phyloP scores from a whole-genome alignment of 2,113 vertebrate genomes.

The crab-eating macaque (Macaca fascicularis) region DNA sequence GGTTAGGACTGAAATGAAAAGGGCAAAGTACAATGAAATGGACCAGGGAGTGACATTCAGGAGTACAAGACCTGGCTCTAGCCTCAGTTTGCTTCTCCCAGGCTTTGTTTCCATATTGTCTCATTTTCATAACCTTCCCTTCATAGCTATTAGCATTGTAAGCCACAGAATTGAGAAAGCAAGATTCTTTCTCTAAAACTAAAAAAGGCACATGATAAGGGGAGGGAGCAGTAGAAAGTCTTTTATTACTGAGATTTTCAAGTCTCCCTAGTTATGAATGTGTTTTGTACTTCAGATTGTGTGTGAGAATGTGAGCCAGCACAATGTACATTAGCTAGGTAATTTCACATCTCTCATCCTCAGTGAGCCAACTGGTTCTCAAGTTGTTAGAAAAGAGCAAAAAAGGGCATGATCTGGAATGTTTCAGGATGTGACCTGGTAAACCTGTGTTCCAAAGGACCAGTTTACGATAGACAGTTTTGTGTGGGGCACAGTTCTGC shows the following conservation, averaged over 20 bases:
- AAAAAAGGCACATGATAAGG: not conserved
- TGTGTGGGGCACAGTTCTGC: too few relatives aligned
- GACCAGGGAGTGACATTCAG: not conserved
- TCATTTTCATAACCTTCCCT: constrained; percentile 19
- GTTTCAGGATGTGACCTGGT: not conserved
- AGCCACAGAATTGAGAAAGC: not conserved
- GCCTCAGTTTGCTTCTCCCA: constrained; percentile 5
- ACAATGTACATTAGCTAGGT: rapidly evolving
- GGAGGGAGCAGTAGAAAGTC: rapidly evolving
- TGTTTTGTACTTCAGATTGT: not conserved
- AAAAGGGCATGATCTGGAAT: not conserved
- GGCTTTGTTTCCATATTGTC: not conserved
- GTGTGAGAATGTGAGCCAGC: not conserved
- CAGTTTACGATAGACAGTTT: not conserved
- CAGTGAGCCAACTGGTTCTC: not conserved
- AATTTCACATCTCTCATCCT: not conserved
- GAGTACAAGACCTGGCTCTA: not conserved
- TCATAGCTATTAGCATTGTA: not conserved
- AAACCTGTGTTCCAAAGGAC: not conserved
- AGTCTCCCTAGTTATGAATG: too few relatives aligned
- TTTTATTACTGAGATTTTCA: not conserved
- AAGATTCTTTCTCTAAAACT: not conserved
- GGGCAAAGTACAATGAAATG: not conserved
- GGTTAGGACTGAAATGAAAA: not conserved
- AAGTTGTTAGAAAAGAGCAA: not conserved